These are phyloP conservation scores for Tetropium fuscum DNA, from an alignment of 2,888 invertebrate species.

Conservation along the genomic window DNA sequence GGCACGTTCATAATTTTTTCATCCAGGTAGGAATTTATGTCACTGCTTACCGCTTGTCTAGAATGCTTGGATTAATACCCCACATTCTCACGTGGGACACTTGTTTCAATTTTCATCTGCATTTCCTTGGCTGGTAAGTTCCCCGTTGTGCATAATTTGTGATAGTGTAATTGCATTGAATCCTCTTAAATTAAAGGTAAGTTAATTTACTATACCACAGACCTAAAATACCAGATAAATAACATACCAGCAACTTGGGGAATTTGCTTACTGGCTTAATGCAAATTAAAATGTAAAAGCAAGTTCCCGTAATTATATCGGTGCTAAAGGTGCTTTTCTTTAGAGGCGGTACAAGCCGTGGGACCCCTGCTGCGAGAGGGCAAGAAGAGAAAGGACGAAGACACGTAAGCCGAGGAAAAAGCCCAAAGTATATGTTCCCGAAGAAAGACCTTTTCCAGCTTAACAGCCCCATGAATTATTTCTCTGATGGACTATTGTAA, in stretches of 20 bases:
- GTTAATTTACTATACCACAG: constrained; percentile 7
- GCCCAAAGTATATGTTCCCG: constrained; percentile 31
- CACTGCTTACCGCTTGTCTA: no score
- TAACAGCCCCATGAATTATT: no score
- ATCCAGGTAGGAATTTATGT: no score
- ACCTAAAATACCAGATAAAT: not conserved
- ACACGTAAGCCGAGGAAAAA: constrained; percentile 1
- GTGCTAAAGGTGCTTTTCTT: no score
- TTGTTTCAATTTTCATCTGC: not conserved
- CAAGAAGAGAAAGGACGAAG: constrained; percentile 9
- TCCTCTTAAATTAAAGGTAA: constrained; percentile 29
- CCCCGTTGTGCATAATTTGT: not conserved
- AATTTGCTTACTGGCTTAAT: constrained; percentile 35
- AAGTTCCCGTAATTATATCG: constrained; percentile 40
- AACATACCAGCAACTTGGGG: constrained; percentile 26
- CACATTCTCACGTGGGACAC: not conserved
- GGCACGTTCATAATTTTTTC: no score
- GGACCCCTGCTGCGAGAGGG: constrained; percentile 33
- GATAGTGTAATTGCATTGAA: not conserved
- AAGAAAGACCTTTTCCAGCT: not conserved
- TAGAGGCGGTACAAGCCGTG: constrained; percentile 27
- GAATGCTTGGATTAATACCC: no score
- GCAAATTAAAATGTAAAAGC: constrained; percentile 26
- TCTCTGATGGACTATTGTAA: no score
- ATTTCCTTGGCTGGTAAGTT: not conserved